These are phyloP conservation scores for Microdon myrmicae DNA, from an alignment of 2,888 invertebrate genomes.

Conservation along the genomic window DNA sequence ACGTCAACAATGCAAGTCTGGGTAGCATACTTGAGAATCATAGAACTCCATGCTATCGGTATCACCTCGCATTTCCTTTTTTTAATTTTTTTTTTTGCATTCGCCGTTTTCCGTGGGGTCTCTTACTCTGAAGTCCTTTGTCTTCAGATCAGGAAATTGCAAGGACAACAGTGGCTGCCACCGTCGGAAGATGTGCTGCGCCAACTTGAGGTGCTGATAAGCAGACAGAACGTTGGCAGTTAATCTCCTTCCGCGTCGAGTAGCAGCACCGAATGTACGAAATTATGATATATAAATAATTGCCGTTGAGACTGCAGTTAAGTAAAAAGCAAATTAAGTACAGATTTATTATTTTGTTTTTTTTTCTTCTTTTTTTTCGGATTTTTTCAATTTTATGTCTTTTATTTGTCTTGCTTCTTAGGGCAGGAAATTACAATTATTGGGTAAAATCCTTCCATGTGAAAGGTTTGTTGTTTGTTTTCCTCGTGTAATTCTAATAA, in stretches of 20 bases:
- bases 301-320: slow-evolving; percentile 52
- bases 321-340: too few relatives aligned
- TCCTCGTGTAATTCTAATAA: too few relatives aligned
- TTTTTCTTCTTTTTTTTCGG: slow-evolving; percentile 4
- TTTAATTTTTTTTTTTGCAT: too few relatives aligned
- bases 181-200: slow-evolving; percentile 46
- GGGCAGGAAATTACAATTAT: slow-evolving; percentile 14
- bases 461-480: too few relatives aligned
- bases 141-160: slow-evolving; percentile 25
- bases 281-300: slow-evolving; percentile 52
- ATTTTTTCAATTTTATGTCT: neutral
- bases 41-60: too few relatives aligned
- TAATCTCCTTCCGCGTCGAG: slow-evolving; percentile 3
- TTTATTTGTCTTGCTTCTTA: slow-evolving; percentile 19
- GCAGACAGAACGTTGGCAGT: slow-evolving; percentile 28
- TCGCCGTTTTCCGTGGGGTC: too few relatives aligned
- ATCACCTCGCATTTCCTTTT: too few relatives aligned
- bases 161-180: slow-evolving; percentile 38
- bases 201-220: slow-evolving; percentile 51
- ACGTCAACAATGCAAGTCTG: slow-evolving; percentile 43
- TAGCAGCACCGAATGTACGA: slow-evolving; percentile 47
- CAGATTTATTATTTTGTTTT: slow-evolving; percentile 36
- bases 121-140: too few relatives aligned
- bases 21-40: too few relatives aligned
- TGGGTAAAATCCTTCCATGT: slow-evolving; percentile 9